Evolutionary conservation across 1,140 invertebrate genomes (phyloP).

Genomic region (Drosophila insularis): DNA sequence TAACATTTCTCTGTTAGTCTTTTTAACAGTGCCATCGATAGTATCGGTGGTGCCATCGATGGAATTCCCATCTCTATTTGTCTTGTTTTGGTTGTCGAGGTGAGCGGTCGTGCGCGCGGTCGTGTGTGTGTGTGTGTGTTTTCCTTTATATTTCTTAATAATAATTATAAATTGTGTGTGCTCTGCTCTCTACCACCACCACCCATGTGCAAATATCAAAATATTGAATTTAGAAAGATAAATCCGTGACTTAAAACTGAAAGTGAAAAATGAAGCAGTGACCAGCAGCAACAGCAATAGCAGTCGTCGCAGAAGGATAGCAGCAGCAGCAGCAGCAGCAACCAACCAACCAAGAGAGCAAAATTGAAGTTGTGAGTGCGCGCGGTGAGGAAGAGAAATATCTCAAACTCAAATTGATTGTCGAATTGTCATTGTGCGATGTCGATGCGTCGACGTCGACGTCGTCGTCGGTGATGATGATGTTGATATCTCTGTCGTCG

Average conservation of each 20-base stretch:
- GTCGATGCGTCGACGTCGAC: conserved; percentile 20
- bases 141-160: conserved; percentile 31
- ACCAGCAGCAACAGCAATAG: background rate
- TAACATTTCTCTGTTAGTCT: background rate
- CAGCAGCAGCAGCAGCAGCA: background rate
- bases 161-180: conserved; percentile 22
- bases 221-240: conserved; percentile 7
- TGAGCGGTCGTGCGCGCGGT: conserved; percentile 12
- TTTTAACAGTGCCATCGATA: background rate
- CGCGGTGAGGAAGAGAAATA: conserved; percentile 10
- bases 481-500: conserved; percentile 20
- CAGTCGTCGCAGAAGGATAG: background rate
- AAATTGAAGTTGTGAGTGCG: conserved; percentile 18
- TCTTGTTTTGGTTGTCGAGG: conserved; percentile 9
- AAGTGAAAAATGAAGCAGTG: conserved; percentile 18
- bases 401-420: conserved; percentile 16
- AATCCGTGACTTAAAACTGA: conserved; percentile 2
- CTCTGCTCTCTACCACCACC: background rate
- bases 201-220: conserved; percentile 21
- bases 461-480: conserved; percentile 1
- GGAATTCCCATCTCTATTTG: background rate
- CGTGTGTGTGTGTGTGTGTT: conserved; percentile 21
- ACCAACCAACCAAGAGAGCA: conserved; percentile 4
- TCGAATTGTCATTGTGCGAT: conserved; percentile 17
- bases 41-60: background rate